Base-by-base conservation (phyloP, 2,797 vertebrate species). In the Microchirus variegatus region DNA sequence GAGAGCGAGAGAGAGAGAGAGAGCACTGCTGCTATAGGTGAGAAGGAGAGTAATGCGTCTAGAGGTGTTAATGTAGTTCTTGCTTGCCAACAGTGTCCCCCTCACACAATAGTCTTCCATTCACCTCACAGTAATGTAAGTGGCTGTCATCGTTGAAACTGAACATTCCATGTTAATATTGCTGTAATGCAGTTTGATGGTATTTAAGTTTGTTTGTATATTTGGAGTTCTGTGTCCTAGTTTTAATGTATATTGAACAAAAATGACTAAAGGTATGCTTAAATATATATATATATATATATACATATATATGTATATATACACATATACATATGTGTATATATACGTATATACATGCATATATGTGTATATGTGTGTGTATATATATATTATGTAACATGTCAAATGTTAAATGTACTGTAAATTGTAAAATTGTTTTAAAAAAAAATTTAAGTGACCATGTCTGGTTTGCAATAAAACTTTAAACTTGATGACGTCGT, bases 381-480 rank as follows among this genome's bases (percentile, higher is more conserved):
- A 85, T 89, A 80, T 83, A 86, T 89, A 77, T 89, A 78, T 88
- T 82, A 87, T 84, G 87, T 95, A 95, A 95, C 92, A 90, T 92
- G 92, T 93, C 87, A 92, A n/a, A n/a, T 93, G 94, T 93, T 93
- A 92, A 96, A 96, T 96, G 96, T 96, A 94, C 92, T 95, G 94
- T 98, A 96, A 94, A 97, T 96, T 97, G 95, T 93, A 94, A 94
- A 94, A 95, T 93, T 93, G 94, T 93, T 89, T 77, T n/a, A n/a
- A n/a, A 22, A 22, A 22, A 70, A 87, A 85, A 91, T 92, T 94
- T 93, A 91, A 81, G 96, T 98, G 95, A 94, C 93, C 93, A 93
- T 93, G 92, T 94, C 87, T 86, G 93, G 96, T 98, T 98, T 96
- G 94, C 95, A 99, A 96, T 99, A 98, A 98, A 97, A 93, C 77